These are phyloP conservation scores for Lamellibrachia luymesi DNA, from an alignment of 1,140 invertebrate genomes.

Conservation along the genomic window DNA sequence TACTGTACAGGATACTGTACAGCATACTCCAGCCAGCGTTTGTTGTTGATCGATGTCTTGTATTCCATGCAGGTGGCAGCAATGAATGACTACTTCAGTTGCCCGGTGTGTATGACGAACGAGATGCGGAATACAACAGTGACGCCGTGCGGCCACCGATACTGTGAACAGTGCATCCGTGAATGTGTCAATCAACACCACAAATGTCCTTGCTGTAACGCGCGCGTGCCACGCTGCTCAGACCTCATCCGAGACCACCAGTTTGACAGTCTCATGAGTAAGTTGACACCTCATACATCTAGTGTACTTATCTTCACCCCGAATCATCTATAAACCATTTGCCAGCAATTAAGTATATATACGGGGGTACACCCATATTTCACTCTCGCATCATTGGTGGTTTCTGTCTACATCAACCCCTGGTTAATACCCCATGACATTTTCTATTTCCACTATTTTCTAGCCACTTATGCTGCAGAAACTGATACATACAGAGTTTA, in stretches of 20 bases:
- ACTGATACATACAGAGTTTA: too few relatives aligned
- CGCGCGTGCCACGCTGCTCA: constrained; percentile 25
- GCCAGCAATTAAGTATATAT: too few relatives aligned
- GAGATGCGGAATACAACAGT: constrained; percentile 36
- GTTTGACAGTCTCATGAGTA: constrained; percentile 48
- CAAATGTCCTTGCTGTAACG: constrained; percentile 50
- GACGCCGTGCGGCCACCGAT: constrained; percentile 47
- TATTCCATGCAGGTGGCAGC: constrained; percentile 29
- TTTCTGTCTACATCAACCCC: too few relatives aligned
- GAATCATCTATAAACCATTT: too few relatives aligned
- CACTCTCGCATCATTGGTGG: too few relatives aligned
- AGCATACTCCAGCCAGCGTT: too few relatives aligned
- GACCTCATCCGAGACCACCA: constrained; percentile 43
- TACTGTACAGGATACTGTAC: too few relatives aligned
- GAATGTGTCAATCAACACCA: constrained; percentile 47
- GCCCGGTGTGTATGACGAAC: constrained; percentile 47
- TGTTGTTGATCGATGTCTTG: not conserved
- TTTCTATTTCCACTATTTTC: too few relatives aligned
- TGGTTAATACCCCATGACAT: too few relatives aligned
- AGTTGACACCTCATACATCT: constrained; percentile 10
- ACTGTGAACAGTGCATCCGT: constrained; percentile 45
- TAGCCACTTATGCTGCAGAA: too few relatives aligned
- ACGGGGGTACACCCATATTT: too few relatives aligned
- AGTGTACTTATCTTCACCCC: too few relatives aligned
- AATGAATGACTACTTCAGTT: constrained; percentile 42